Percentiles rank a stretch among this genome's conserved stretches.
Evolutionary conservation across 1,140 invertebrate genomes (phyloP).

Genomic region (Aphidius ervi): DNA sequence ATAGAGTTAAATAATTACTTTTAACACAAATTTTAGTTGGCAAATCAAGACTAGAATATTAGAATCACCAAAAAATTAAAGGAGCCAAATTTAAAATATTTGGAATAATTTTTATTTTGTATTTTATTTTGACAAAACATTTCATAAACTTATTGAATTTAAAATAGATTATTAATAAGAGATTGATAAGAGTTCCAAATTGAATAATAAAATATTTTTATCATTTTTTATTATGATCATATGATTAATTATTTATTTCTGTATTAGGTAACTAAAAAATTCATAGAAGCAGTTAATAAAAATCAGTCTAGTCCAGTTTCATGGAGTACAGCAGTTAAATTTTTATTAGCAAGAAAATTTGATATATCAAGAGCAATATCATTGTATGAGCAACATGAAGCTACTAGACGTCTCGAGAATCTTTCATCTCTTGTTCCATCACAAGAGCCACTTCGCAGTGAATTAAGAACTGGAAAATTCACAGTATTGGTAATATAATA

Average conservation of each 20-base stretch:
- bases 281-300: constrained; percentile 70
- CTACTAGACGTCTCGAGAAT: constrained; percentile 79
- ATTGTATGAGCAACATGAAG: constrained; percentile 88
- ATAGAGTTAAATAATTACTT: no score
- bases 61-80: no score
- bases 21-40: no score
- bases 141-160: not conserved
- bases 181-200: not conserved
- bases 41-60: no score
- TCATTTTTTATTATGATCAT: constrained; percentile 10
- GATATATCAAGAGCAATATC: constrained; percentile 83
- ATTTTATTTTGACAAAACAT: not conserved
- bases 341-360: constrained; percentile 92
- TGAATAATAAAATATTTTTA: constrained; percentile 4
- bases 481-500: constrained; percentile 79
- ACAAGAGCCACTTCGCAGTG: constrained; percentile 75
- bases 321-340: constrained; percentile 87
- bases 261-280: constrained; percentile 72
- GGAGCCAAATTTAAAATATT: not conserved
- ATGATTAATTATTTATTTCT: constrained; percentile 23
- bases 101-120: not conserved
- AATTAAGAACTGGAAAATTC: constrained; percentile 92
- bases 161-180: not conserved
- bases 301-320: constrained; percentile 61
- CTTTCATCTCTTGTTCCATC: constrained; percentile 77